A percentile compares a stretch with the other conserved stretches of the same genome.
Evolutionary conservation across 2,113 vertebrate species (phyloP).

Genomic region (Bettongia penicillata): DNA sequence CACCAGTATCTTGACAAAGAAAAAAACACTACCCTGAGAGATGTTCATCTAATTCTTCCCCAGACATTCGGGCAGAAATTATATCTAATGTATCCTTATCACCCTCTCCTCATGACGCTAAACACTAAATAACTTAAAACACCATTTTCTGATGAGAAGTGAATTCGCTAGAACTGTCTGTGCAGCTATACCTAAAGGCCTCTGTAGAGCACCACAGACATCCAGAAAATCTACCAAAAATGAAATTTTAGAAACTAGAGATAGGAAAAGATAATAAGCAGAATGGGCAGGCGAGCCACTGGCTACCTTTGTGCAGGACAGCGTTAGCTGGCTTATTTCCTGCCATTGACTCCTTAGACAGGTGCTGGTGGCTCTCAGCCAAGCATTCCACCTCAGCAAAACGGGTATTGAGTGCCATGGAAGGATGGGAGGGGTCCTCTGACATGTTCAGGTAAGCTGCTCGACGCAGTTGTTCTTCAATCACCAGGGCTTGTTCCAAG

Average conservation of each 20-base stretch:
- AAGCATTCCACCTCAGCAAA: constrained; percentile 98
- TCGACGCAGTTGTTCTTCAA: constrained; percentile 95
- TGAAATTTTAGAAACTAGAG: not conserved
- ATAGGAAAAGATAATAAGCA: not conserved
- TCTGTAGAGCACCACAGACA: not conserved
- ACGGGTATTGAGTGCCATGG: constrained; percentile 98
- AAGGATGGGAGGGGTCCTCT: constrained; percentile 96
- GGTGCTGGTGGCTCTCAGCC: constrained; percentile 98
- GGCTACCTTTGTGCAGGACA: constrained; percentile 97
- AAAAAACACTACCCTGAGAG: constrained; percentile 30
- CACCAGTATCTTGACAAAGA: constrained; percentile 17
- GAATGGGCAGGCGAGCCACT: constrained; percentile 52
- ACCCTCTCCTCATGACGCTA: constrained; percentile 44
- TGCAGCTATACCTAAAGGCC: not conserved
- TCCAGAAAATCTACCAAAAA: not conserved
- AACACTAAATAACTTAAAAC: constrained; percentile 27
- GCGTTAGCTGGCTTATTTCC: constrained; percentile 99
- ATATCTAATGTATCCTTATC: constrained; percentile 43
- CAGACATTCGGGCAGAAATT: constrained; percentile 46
- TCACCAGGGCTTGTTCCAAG: constrained; percentile 96
- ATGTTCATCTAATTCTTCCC: constrained; percentile 36
- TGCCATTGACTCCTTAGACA: constrained; percentile 98
- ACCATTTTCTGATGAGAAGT: constrained; percentile 26
- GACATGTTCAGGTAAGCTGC: constrained; percentile 99
- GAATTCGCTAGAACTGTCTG: constrained; percentile 34